Conservation (phyloP, 1,140 invertebrate species). For the Drosophila nannoptera region DNA sequence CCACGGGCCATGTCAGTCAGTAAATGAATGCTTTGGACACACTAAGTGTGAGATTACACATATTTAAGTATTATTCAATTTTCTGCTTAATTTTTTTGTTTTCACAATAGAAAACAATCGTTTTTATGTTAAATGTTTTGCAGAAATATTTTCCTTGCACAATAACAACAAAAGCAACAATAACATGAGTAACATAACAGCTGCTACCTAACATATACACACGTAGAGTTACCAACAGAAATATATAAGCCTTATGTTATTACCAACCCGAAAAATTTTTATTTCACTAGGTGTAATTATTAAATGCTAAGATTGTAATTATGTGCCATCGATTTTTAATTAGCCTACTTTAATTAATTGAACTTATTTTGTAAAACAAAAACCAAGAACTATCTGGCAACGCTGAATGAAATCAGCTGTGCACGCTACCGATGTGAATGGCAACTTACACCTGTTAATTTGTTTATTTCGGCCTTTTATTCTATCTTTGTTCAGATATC, state of each 20-base stretch:
- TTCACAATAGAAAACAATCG: slow-evolving; percentile 52
- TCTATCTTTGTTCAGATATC: slow-evolving; percentile 56
- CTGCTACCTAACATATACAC: slow-evolving; percentile 40
- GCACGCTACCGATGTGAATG: slow-evolving; percentile 24
- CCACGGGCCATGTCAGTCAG: slow-evolving; percentile 13
- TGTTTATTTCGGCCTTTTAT: slow-evolving; percentile 22
- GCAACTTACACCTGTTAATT: slow-evolving; percentile 43
- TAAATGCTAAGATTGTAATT: neutral
- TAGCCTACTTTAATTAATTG: slow-evolving; percentile 25
- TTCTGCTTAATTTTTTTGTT: slow-evolving; percentile 38
- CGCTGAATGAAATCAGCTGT: slow-evolving; percentile 27
- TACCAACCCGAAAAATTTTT: too few species aligned
- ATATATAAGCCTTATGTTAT: too few species aligned
- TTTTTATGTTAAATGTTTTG: slow-evolving; percentile 52
- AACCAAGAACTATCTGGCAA: slow-evolving; percentile 14
- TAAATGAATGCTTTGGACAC: neutral
- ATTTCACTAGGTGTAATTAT: too few species aligned
- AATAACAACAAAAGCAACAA: slow-evolving; percentile 31
- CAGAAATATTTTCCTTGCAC: slow-evolving; percentile 60
- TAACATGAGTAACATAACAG: slow-evolving; percentile 43
- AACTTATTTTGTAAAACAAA: slow-evolving; percentile 5
- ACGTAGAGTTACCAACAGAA: slow-evolving; percentile 27
- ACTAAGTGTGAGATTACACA: slow-evolving; percentile 5
- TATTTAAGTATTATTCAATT: slow-evolving; percentile 36
- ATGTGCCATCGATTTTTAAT: slow-evolving; percentile 7